Evolutionary conservation across 2,113 vertebrate species (phyloP).

Genomic region (Zosterops pallidus): DNA sequence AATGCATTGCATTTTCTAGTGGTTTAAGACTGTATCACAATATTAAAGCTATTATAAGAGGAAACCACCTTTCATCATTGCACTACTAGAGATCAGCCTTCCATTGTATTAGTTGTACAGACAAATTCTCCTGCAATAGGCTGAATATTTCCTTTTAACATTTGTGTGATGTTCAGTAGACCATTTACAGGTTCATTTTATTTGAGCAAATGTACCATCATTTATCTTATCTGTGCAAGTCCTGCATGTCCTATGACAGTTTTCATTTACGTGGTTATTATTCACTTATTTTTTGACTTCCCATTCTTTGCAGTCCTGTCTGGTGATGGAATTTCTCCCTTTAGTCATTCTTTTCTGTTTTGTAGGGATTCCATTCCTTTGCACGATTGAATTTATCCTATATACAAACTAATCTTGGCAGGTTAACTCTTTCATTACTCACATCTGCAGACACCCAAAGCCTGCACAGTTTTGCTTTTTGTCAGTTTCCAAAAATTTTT

Average conservation of each 20-base stretch:
- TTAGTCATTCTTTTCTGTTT: background rate
- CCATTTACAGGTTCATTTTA: background rate
- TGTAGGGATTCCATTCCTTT: background rate
- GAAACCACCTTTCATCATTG: background rate
- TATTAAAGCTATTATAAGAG: background rate
- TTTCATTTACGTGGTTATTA: slow-evolving; percentile 25
- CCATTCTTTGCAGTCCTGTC: background rate
- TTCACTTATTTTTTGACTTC: background rate
- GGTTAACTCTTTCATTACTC: background rate
- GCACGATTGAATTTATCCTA: background rate
- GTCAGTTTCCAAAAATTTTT: background rate
- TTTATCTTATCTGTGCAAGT: background rate
- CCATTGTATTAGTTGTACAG: background rate
- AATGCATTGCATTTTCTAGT: background rate
- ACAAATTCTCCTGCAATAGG: background rate
- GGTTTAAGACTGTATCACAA: background rate
- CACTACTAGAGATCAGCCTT: background rate
- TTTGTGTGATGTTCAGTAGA: background rate
- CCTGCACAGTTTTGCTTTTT: background rate
- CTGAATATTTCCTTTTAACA: background rate
- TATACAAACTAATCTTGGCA: background rate
- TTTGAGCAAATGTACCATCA: background rate
- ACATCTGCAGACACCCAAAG: background rate
- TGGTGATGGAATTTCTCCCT: background rate
- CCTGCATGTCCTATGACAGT: background rate